Evolutionary conservation across 2,797 vertebrate species (phyloP).

Genomic region (Pangasius mekongensis): DNA sequence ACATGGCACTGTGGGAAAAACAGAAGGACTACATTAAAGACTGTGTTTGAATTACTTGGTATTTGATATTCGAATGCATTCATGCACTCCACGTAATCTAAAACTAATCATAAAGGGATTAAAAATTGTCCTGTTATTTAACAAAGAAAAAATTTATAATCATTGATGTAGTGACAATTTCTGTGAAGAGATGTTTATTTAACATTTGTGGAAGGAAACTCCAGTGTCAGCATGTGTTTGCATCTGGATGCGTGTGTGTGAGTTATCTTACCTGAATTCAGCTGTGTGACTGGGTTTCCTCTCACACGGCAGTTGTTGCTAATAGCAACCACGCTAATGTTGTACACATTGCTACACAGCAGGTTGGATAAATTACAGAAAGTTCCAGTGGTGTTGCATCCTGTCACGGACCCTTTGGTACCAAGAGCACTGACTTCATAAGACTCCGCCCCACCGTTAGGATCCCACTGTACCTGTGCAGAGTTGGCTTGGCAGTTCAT

Average conservation of each 20-base stretch:
- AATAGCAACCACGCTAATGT: slow-evolving; percentile 70
- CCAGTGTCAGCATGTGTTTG: background rate
- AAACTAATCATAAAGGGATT: background rate
- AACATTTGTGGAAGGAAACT: background rate
- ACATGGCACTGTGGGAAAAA: slow-evolving; percentile 70
- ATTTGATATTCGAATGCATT: background rate
- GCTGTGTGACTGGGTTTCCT: slow-evolving; percentile 51
- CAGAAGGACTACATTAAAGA: background rate
- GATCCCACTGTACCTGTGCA: slow-evolving; percentile 69
- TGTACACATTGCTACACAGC: slow-evolving; percentile 74
- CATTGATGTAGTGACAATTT: background rate
- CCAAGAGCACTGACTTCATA: slow-evolving; percentile 70
- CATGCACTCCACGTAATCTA: background rate
- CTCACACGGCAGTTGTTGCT: slow-evolving; percentile 71
- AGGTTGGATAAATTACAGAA: slow-evolving; percentile 71
- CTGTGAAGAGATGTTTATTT: background rate
- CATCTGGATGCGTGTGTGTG: background rate
- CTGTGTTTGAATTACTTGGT: background rate
- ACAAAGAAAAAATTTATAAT: background rate
- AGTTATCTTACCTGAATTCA: slow-evolving; percentile 66
- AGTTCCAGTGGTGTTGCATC: slow-evolving; percentile 65
- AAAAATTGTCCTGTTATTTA: background rate
- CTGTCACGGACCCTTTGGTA: slow-evolving; percentile 55
- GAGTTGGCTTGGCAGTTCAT: slow-evolving; percentile 67
- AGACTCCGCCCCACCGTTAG: slow-evolving; percentile 64